A percentile compares a stretch with the other conserved stretches of the same genome.
Evolutionary conservation across 2,113 vertebrate genomes (phyloP).

Genomic region (Corythaixoides concolor): DNA sequence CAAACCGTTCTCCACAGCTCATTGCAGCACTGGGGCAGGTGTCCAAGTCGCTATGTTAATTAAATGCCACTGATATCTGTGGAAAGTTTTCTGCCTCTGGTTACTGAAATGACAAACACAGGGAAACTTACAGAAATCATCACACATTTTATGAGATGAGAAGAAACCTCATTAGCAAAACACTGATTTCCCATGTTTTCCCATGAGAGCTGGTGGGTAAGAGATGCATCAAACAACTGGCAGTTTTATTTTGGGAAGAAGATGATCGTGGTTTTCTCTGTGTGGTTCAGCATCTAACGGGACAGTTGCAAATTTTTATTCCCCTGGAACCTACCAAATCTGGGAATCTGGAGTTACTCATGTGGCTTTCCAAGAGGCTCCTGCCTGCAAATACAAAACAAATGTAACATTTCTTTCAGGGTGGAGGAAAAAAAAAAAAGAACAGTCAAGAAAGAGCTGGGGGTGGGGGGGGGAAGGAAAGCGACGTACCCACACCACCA

Average conservation of each 20-base stretch:
- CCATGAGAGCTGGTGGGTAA: neutral
- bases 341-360: neutral
- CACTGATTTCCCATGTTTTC: neutral
- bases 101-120: neutral
- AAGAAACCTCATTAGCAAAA: neutral
- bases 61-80: constrained; percentile 10
- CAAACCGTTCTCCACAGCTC: neutral
- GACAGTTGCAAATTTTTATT: neutral
- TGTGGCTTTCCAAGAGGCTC: neutral
- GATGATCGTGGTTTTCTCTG: neutral
- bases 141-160: neutral
- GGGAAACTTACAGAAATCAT: neutral
- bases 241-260: constrained; percentile 1
- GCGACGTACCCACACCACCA: neutral
- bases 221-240: neutral
- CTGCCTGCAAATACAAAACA: neutral
- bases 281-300: neutral
- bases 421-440: neutral
- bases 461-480: neutral
- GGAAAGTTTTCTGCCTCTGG: neutral
- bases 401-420: neutral
- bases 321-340: neutral
- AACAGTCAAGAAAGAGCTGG: neutral
- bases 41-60: neutral
- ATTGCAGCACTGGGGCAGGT: neutral